A percentile compares a stretch with the other conserved stretches of the same genome.
Evolutionary conservation across 2,888 invertebrate genomes (phyloP).

Genomic region (Smittia aterrima): DNA sequence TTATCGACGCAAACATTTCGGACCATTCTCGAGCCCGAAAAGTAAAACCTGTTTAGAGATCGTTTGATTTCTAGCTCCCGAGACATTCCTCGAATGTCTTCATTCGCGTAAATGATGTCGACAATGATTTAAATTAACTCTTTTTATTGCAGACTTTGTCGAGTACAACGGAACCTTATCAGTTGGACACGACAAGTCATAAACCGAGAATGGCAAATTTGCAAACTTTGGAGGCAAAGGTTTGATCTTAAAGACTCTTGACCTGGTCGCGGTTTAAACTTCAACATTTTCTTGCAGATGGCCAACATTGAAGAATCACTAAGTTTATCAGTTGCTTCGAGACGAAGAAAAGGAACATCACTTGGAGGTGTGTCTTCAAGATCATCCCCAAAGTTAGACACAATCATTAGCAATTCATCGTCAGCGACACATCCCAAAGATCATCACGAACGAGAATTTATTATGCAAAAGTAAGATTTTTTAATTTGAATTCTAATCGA

Average conservation of each 20-base stretch:
- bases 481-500: too few relatives aligned
- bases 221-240: constrained; percentile 67
- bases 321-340: constrained; percentile 59
- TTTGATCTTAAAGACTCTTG: constrained; percentile 47
- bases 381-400: constrained; percentile 44
- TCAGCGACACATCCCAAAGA: too few relatives aligned
- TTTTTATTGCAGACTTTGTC: not conserved
- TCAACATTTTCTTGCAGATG: constrained; percentile 60
- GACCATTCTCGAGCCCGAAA: too few relatives aligned
- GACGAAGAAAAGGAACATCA: constrained; percentile 57
- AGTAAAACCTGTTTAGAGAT: too few relatives aligned
- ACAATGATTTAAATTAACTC: too few relatives aligned
- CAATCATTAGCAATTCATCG: constrained; percentile 48
- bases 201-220: constrained; percentile 61
- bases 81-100: too few relatives aligned
- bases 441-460: constrained; percentile 69
- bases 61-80: too few relatives aligned
- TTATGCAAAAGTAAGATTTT: constrained; percentile 74
- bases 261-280: not conserved
- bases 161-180: not conserved
- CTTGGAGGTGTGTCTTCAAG: constrained; percentile 47
- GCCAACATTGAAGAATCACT: constrained; percentile 80
- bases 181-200: not conserved
- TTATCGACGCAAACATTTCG: too few relatives aligned
- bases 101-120: too few relatives aligned